Evolutionary conservation across 2,888 invertebrate species (phyloP).

Genomic region (Xanthia icteritia): DNA sequence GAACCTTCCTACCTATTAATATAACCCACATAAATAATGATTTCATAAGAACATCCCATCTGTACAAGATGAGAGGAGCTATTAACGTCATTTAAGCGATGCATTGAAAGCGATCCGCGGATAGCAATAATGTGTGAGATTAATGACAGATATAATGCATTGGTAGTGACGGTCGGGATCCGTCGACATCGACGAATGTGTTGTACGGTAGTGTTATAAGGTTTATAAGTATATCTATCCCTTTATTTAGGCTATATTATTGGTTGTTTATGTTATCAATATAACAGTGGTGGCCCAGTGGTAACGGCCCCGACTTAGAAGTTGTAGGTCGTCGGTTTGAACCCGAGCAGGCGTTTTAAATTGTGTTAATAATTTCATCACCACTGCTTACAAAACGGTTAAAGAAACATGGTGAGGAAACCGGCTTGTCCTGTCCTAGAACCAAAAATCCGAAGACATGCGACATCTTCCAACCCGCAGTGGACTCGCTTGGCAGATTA

Average conservation of each 20-base stretch:
- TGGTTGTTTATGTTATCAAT: not conserved
- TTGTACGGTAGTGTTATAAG: not conserved
- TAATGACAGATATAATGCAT: constrained; percentile 55
- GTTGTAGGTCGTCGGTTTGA: too few species aligned
- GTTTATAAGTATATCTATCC: not conserved
- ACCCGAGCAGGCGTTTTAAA: too few species aligned
- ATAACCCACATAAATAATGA: not conserved
- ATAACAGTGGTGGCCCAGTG: too few species aligned
- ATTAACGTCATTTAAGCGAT: constrained; percentile 50
- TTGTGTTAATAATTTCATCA: too few species aligned
- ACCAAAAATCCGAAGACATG: too few species aligned
- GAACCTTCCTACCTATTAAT: not conserved
- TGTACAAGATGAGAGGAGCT: constrained; percentile 28
- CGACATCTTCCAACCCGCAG: too few species aligned
- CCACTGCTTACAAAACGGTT: too few species aligned
- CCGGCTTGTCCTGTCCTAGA: too few species aligned
- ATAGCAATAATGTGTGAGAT: constrained; percentile 53
- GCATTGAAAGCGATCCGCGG: constrained; percentile 50
- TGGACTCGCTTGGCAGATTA: too few species aligned
- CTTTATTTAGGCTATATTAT: not conserved
- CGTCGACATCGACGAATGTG: not conserved
- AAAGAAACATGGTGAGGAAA: too few species aligned
- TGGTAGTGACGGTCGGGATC: constrained; percentile 49
- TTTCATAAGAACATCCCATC: constrained; percentile 13
- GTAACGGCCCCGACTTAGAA: too few species aligned